A percentile compares a stretch with the other conserved stretches of the same genome.
Conservation (phyloP, 2,797 vertebrate species). For the Macrochelys suwanniensis region DNA sequence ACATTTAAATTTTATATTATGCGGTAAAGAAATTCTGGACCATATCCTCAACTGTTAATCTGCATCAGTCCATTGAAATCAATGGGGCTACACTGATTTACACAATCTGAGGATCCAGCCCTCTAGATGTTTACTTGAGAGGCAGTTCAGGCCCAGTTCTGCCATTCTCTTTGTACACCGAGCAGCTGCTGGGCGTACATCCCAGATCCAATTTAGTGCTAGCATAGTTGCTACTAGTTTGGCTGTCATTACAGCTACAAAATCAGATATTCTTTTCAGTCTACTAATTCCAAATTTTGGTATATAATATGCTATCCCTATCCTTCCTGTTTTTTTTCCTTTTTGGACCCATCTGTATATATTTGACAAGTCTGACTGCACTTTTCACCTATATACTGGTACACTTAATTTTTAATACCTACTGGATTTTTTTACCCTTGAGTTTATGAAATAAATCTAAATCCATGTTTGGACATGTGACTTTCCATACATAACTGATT, state of each 20-base stretch:
- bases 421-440: neutral
- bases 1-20: neutral
- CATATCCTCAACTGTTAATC: neutral
- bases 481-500: neutral
- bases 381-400: neutral
- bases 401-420: neutral
- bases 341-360: neutral
- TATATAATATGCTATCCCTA: neutral
- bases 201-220: neutral
- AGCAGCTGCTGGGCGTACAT: neutral
- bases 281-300: neutral
- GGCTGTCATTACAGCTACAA: neutral
- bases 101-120: neutral
- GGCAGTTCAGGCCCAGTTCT: neutral
- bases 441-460: neutral
- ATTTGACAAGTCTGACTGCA: neutral
- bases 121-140: neutral
- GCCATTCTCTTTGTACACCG: neutral
- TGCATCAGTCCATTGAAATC: neutral
- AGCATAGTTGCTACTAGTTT: neutral
- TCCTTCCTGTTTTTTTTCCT: neutral
- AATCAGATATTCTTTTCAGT: neutral
- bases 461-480: neutral
- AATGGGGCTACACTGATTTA: fast-evolving
- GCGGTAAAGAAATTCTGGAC: neutral